Base-by-base conservation (phyloP, 2,113 vertebrate genomes). In the Cyphomyrus discorhynchus region DNA sequence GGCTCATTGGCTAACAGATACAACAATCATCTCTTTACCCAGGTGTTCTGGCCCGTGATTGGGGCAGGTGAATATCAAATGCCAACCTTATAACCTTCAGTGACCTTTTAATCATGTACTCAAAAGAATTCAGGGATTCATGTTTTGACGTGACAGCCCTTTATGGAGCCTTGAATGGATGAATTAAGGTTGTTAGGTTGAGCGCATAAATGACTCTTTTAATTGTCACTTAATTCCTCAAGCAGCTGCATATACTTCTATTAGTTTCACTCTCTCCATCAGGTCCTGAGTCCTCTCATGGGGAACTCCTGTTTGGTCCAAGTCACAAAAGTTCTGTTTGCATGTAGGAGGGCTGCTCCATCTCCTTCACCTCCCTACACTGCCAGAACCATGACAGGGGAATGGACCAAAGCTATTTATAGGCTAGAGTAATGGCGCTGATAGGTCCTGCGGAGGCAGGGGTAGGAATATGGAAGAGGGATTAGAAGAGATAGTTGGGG, bases 361-460 rank as follows among this genome's bases (percentile, higher is more conserved):
- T 87, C 27, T 53, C 50, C 19, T 35, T 87, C 85, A 87, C 27
- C 83, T 91, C 90, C 87, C 80, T 92, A 89, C 82, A 86, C 84
- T 91, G 89, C 90, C 90, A 92, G 53, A 88, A 91, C 82, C 87
- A 62, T 91, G 91, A 92, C 88, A 90, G 90, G 93, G 92, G 91
- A 92, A 91, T 90, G 93, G 92, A 92, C 89, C 90, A 92, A 74
- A 88, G 92, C 94, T 95, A 95, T 94, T 94, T 95, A 95, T 95
- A 95, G 95, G 91, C 91, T 89, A 87, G 52, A 92, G 94, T 94
- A 94, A 95, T 95, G 95, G 94, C 93, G 92, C 94, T 95, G 95
- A 95, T 95, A 93, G 94, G 93, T 94, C 94, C 93, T 91, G 92
- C 93, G 92, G 94, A 95, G 92, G 92, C 92, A 93, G 95, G 93